Evolutionary conservation across 35 echinoderm and acorn worm species (phyloP), one percentile per base, ranked within the genome.

Genomic region (Apostichopus parvimensis): DNA sequence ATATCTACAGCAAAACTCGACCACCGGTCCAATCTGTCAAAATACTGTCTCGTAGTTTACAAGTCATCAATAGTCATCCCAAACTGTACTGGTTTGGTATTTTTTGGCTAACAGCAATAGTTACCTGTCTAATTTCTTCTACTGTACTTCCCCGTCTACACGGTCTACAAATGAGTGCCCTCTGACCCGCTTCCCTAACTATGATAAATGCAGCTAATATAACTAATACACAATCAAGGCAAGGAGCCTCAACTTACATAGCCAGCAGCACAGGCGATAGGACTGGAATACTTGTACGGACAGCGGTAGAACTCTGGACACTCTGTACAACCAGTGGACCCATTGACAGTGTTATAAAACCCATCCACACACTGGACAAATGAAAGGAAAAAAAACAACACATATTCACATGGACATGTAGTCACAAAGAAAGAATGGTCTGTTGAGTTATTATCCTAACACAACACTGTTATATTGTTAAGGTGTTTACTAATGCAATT

Each of bases 281-380:
- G 97, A 57, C 73, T 80, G 9, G 75, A 9, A 90, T 92, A 76
- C 76, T 91, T 96, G 83, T 93, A 58, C 22, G 97, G 91, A 57
- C 97, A 98, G 22, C 91, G 91, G 82, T 34, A 92, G 91, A 94
- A 94, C 64, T 93, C 91, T 6, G 97, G 97, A 87, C 97, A 98
- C 21, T 90, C 72, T 2, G 89, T 95, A 75, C 97, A 98, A 23
- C 78, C 89, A 21, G 93, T 92, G 1, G 95, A 89, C 6, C 83
- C 91, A 66, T 56, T 87, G 8, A 17, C 52, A 1, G 95, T 98
- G 26, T 77, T 92, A 82, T 98, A 98, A 53, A 83, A 95, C 8
- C 97, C 97, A 77, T 91, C 82, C 13, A 93, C 78, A 93, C 97
- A 98, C 96, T 98, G 82, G 14, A 71, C 55, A 45, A 87, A 4